A percentile compares a stretch with the other conserved stretches of the same genome.
phyloP scores from a whole-genome alignment of 2,888 invertebrate species.

The Dynastes hyllus region DNA sequence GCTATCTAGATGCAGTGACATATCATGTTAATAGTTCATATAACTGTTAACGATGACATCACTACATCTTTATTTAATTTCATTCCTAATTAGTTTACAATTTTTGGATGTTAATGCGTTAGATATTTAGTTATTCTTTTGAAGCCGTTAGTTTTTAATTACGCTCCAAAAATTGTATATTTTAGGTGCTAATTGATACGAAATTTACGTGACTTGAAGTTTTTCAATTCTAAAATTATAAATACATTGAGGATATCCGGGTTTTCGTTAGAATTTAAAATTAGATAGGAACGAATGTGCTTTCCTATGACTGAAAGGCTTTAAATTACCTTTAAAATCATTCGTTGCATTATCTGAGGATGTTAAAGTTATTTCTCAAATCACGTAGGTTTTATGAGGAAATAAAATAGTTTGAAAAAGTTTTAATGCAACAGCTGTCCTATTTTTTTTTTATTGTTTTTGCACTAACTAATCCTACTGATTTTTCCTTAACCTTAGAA shows the following conservation, averaged over 20 bases:
- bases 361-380: background rate
- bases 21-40: background rate
- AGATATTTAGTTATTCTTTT: background rate
- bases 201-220: conserved; percentile 3
- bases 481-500: conserved; percentile 21
- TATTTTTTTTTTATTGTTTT: conserved; percentile 40
- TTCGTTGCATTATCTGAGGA: too few species aligned
- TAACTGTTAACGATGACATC: conserved; percentile 24
- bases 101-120: conserved; percentile 14
- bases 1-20: background rate
- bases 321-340: background rate
- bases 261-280: background rate
- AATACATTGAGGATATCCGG: too few species aligned
- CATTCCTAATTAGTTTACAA: conserved; percentile 15
- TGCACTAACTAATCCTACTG: conserved; percentile 22
- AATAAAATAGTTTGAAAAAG: background rate
- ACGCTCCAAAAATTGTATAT: conserved; percentile 24
- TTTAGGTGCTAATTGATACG: conserved; percentile 16
- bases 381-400: conserved; percentile 8
- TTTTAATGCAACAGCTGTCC: conserved; percentile 43
- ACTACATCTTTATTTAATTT: conserved; percentile 24
- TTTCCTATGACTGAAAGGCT: background rate
- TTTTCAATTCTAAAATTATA: too few species aligned
- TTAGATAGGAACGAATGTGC: background rate
- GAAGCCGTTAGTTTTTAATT: background rate